Evolutionary conservation across 1,140 invertebrate genomes (phyloP).

Genomic region (Procambarus clarkii): DNA sequence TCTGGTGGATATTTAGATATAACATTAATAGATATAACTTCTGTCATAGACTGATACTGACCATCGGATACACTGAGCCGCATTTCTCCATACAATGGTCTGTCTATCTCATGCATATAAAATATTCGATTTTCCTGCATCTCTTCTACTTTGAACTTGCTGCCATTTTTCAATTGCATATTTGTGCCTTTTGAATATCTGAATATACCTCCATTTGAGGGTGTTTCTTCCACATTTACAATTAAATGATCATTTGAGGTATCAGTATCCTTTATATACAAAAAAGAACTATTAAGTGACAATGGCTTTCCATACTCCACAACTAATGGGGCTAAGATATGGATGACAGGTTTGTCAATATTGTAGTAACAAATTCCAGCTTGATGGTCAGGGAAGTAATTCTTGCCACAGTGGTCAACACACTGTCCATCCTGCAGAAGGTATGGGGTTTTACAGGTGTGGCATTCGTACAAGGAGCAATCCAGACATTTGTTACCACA

Average conservation of each 20-base stretch:
- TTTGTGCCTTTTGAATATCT: conserved; percentile 35
- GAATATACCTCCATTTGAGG: conserved; percentile 65
- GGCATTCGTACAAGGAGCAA: conserved; percentile 69
- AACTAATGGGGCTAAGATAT: conserved; percentile 41
- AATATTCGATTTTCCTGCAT: conserved; percentile 58
- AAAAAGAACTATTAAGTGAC: conserved; percentile 62
- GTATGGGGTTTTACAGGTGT: conserved; percentile 43
- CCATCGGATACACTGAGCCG: conserved; percentile 57
- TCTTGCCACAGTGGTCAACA: conserved; percentile 57
- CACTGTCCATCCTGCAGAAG: conserved; percentile 67
- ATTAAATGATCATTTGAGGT: conserved; percentile 45
- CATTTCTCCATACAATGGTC: conserved; percentile 68
- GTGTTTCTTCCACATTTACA: conserved; percentile 54
- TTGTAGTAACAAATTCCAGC: conserved; percentile 62
- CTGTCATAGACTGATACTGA: conserved; percentile 42
- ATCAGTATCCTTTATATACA: conserved; percentile 65
- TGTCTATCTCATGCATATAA: conserved; percentile 50
- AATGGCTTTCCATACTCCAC: conserved; percentile 53
- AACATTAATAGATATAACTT: conserved; percentile 63
- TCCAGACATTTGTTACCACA: conserved; percentile 58
- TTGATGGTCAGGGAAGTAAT: conserved; percentile 52
- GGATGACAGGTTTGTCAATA: conserved; percentile 42
- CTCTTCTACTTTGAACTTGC: conserved; percentile 41
- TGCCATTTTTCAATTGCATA: conserved; percentile 30
- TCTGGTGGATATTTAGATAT: conserved; percentile 62